Base-by-base conservation (phyloP, 2,797 vertebrate genomes). In the Zenarchopterus dispar region DNA sequence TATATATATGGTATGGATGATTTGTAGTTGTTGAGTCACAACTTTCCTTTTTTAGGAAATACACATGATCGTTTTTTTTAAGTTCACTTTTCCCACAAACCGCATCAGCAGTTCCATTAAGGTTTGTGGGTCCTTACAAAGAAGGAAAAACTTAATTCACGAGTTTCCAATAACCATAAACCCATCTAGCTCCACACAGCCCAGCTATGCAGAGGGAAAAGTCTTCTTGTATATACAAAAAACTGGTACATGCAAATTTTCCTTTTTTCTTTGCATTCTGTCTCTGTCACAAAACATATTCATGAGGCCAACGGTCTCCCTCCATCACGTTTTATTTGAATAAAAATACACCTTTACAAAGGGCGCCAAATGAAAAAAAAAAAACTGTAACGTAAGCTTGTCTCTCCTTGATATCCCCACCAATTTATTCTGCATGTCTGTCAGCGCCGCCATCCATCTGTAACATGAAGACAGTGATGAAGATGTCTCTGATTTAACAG, bases 371-470 rank as follows among this genome's bases (percentile, higher is more conserved):
- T 56, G 21, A 6, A 21, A 13, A 18, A 28, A 51, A 63, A 49
- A 75, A 62, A 67, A 31, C 57, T 73, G 77, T 85, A 90, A 88
- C 51, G 61, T 84, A 87, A 89, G 78, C 84, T 81, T 4, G 72
- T 77, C 77, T 81, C 77, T 82, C 81, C 83, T 86, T 85, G 75
- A 84, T 85, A 87, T 88, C 69, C 47, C 58, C 16, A 42, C 77
- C 88, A 88, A 88, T 92, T 91, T 89, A 89, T 89, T 84, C 66
- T 2, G 60, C 67, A 54, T 66, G 79, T 91, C 89, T 92, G 87
- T 91, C 90, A 85, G 75, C 80, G 8, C 76, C 54, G 53, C 79
- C 88, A 91, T 89, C 85, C 85, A 81, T 90, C 91, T 90, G 91
- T 82, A 91, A 91, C 86, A 79, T 49, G 79, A 89, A 86, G 69